Evolutionary conservation across 2,888 invertebrate species (phyloP).

Genomic region (Catocala sponsa): DNA sequence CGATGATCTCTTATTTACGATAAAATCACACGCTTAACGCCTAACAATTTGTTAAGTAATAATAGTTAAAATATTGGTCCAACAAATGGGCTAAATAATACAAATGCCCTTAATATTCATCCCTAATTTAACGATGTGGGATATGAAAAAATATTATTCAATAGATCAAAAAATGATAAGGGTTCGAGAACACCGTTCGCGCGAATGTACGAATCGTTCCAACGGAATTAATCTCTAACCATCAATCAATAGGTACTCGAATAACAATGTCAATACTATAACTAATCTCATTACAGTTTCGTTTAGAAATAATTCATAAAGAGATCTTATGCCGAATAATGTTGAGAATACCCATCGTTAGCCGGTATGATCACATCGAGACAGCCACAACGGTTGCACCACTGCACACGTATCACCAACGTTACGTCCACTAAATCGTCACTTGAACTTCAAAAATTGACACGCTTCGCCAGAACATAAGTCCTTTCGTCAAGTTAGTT

Average conservation of each 20-base stretch:
- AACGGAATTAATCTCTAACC: slow-evolving; percentile 84
- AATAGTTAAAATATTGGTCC: slow-evolving; percentile 89
- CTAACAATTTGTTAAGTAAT: slow-evolving; percentile 88
- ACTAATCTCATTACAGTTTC: slow-evolving; percentile 88
- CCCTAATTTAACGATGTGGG: slow-evolving; percentile 88
- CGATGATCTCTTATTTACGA: slow-evolving; percentile 86
- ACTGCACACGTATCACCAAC: slow-evolving; percentile 73
- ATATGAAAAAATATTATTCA: slow-evolving; percentile 88
- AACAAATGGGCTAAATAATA: slow-evolving; percentile 89
- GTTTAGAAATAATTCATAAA: slow-evolving; percentile 82
- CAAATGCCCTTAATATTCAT: slow-evolving; percentile 88
- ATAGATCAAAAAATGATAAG: slow-evolving; percentile 87
- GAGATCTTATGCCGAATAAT: slow-evolving; percentile 80
- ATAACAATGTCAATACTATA: slow-evolving; percentile 88
- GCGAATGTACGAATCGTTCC: slow-evolving; percentile 74
- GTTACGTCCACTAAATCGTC: slow-evolving; percentile 65
- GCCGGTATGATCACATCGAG: slow-evolving; percentile 81
- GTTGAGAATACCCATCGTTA: slow-evolving; percentile 72
- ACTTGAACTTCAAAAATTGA: slow-evolving; percentile 81
- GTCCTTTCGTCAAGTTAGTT: slow-evolving; percentile 61
- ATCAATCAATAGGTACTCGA: slow-evolving; percentile 83
- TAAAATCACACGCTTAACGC: slow-evolving; percentile 88
- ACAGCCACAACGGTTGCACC: slow-evolving; percentile 75
- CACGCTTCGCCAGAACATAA: slow-evolving; percentile 70
- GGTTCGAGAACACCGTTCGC: slow-evolving; percentile 83